phyloP scores from a whole-genome alignment of 2,113 vertebrate genomes.

The Syngnathus typhle region DNA sequence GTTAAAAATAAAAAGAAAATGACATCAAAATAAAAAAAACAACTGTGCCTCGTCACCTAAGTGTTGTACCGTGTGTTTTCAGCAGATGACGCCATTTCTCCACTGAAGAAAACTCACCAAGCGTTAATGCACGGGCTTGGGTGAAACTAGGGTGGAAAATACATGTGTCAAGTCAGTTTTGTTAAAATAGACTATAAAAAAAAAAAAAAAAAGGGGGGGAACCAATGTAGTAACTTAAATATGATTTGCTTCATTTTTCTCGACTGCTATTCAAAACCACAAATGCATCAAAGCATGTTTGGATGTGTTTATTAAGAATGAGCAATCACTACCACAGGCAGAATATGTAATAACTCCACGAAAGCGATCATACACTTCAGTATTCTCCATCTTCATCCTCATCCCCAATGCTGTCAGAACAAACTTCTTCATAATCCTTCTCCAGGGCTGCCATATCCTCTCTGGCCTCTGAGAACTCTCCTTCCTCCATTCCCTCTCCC shows the following conservation, averaged over 20 bases:
- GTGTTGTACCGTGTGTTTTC: background rate
- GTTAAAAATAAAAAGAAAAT: background rate
- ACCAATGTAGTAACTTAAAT: too few species aligned
- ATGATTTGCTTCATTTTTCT: too few species aligned
- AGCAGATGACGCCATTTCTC: background rate
- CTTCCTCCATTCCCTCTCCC: constrained; percentile 81
- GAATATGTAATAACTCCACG: constrained; percentile 19
- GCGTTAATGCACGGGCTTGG: too few species aligned
- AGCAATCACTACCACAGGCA: constrained; percentile 23
- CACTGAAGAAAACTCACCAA: background rate
- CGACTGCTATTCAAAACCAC: too few species aligned
- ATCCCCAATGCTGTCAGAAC: constrained; percentile 73
- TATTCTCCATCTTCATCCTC: constrained; percentile 77
- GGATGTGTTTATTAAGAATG: constrained; percentile 51
- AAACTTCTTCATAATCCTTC: constrained; percentile 77
- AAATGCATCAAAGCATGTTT: constrained; percentile 2
- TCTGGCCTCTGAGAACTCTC: constrained; percentile 82
- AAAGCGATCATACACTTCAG: constrained; percentile 40
- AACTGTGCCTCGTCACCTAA: background rate
- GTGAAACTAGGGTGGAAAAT: too few species aligned
- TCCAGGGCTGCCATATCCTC: constrained; percentile 83
- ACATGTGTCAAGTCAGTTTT: too few species aligned
- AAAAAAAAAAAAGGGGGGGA: too few species aligned
- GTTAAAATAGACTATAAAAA: too few species aligned
- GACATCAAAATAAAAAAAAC: too few species aligned